Evolutionary conservation across 2,888 invertebrate genomes (phyloP).

Genomic region (Pelosia muscerda): DNA sequence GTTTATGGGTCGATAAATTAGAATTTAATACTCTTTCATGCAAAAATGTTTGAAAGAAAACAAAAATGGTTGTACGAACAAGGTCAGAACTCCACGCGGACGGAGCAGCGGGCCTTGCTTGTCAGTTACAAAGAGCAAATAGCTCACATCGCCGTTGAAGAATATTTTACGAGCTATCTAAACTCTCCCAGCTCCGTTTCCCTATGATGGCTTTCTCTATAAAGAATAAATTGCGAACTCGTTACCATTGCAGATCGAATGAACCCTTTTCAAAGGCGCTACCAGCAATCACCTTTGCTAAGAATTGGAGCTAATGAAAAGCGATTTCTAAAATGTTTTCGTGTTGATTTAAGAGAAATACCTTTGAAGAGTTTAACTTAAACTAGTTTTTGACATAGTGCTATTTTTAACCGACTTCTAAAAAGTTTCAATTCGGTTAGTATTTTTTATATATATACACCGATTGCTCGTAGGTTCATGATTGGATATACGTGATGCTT

Average conservation of each 20-base stretch:
- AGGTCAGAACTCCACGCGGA: too few species aligned
- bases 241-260: slow-evolving; percentile 11
- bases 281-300: slow-evolving; percentile 16
- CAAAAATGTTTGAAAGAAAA: too few species aligned
- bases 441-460: too few species aligned
- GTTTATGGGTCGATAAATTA: too few species aligned
- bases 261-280: slow-evolving; percentile 7
- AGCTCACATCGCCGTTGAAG: not conserved
- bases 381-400: not conserved
- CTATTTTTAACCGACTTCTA: too few species aligned
- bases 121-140: not conserved
- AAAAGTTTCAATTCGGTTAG: too few species aligned
- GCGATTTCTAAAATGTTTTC: not conserved
- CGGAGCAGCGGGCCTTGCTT: too few species aligned
- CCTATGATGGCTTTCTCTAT: not conserved
- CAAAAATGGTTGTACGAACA: too few species aligned
- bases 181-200: not conserved
- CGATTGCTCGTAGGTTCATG: too few species aligned
- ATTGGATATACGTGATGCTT: too few species aligned
- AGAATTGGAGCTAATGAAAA: slow-evolving; percentile 9
- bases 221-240: slow-evolving; percentile 9
- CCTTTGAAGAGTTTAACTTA: not conserved
- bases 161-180: slow-evolving; percentile 5
- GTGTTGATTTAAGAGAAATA: not conserved
- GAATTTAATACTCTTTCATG: too few species aligned